A percentile compares a stretch with the other conserved stretches of the same genome.
These are phyloP conservation scores for Rhynchonycteris naso DNA, from an alignment of 2,797 vertebrate genomes.

Conservation along the genomic window DNA sequence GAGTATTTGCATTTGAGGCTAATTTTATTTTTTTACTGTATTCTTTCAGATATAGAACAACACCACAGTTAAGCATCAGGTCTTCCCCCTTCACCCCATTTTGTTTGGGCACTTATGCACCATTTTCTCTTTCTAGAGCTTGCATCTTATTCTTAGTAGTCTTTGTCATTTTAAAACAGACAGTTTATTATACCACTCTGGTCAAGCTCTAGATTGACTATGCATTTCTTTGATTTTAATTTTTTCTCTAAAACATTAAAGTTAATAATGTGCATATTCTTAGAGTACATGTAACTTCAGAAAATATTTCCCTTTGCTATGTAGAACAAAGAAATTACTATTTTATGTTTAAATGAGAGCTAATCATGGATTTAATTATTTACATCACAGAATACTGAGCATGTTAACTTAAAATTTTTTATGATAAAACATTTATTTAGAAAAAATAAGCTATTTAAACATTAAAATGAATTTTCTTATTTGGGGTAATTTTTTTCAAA, in stretches of 20 bases:
- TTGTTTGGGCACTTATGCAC: constrained; percentile 81
- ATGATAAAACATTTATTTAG: constrained; percentile 58
- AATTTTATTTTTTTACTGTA: constrained; percentile 56
- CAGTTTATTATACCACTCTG: constrained; percentile 78
- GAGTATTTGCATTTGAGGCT: constrained; percentile 62
- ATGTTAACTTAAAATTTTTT: constrained; percentile 51
- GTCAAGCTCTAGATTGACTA: constrained; percentile 77
- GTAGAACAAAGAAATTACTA: constrained; percentile 57
- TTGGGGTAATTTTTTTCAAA: constrained; percentile 44
- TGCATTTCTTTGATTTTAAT: constrained; percentile 56
- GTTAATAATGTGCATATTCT: constrained; percentile 77
- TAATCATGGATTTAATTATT: constrained; percentile 60
- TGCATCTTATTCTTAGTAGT: constrained; percentile 81
- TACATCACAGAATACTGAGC: constrained; percentile 57
- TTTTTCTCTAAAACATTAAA: constrained; percentile 68
- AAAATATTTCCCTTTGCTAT: constrained; percentile 53
- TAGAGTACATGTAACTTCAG: constrained; percentile 56
- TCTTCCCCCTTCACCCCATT: neutral
- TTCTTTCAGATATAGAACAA: constrained; percentile 70
- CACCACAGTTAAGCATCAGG: constrained; percentile 75
- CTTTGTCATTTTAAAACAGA: constrained; percentile 84
- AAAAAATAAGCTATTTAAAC: constrained; percentile 44
- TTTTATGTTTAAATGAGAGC: constrained; percentile 53
- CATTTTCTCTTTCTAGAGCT: constrained; percentile 82
- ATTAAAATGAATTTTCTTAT: constrained; percentile 45